A percentile compares a stretch with the other conserved stretches of the same genome.
These are phyloP conservation scores for Pangasius djambal DNA, from an alignment of 2,797 vertebrate genomes.

Conservation along the genomic window DNA sequence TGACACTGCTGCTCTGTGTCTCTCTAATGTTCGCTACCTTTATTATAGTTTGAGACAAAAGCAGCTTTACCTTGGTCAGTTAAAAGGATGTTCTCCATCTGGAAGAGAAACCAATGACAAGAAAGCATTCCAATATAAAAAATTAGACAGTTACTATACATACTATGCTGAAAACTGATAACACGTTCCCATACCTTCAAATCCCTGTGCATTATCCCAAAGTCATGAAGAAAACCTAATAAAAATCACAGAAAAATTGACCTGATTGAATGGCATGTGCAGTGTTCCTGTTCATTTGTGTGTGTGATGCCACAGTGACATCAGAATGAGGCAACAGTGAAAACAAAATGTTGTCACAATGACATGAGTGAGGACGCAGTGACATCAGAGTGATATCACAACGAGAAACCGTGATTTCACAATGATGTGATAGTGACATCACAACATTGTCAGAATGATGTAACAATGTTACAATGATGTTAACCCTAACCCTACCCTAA, in stretches of 20 bases:
- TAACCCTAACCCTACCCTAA: too few species aligned
- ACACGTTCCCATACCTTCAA: constrained; percentile 81
- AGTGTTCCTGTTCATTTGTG: background rate
- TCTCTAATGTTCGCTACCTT: constrained; percentile 63
- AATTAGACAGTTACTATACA: background rate
- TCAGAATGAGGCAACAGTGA: background rate
- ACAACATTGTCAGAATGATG: too few species aligned
- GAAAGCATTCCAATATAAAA: background rate
- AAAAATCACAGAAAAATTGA: background rate
- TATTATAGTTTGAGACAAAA: constrained; percentile 38
- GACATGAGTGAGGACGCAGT: background rate
- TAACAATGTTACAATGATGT: too few species aligned
- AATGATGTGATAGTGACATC: background rate
- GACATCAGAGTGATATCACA: background rate
- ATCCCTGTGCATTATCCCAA: constrained; percentile 91
- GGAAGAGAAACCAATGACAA: constrained; percentile 57
- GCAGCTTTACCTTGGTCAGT: constrained; percentile 82
- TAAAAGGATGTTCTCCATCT: constrained; percentile 94
- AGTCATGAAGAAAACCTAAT: constrained; percentile 85
- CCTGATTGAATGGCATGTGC: background rate
- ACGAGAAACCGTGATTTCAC: background rate
- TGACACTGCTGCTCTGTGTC: background rate
- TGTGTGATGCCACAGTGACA: background rate
- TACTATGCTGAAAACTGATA: background rate
- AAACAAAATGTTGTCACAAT: background rate